Conservation (phyloP, 2,888 invertebrate genomes). For the Alviniconcha strummeri region DNA sequence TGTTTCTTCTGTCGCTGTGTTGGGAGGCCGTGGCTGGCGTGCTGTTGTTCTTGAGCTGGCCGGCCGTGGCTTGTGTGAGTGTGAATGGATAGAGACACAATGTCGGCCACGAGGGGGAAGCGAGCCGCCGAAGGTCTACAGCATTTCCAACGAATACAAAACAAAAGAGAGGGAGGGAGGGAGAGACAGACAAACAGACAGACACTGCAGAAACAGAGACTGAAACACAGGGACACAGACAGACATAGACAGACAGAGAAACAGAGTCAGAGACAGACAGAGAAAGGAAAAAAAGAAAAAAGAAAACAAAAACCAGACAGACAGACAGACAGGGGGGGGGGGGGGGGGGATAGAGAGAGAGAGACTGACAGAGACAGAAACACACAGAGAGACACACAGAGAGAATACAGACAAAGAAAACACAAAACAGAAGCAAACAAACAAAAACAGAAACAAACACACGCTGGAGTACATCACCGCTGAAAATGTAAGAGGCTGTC, state of each 20-base stretch:
- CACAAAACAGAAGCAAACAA: not conserved
- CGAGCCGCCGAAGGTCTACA: not conserved
- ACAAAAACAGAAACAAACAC: not conserved
- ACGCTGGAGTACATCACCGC: not conserved
- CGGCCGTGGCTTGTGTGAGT: not conserved
- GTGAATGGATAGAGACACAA: not conserved
- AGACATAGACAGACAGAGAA: not conserved
- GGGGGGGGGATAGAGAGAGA: not conserved
- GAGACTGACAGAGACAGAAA: not conserved
- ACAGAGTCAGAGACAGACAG: not conserved
- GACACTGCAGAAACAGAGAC: not conserved
- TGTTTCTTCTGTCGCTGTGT: not conserved
- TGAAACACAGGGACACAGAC: not conserved
- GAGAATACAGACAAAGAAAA: not conserved
- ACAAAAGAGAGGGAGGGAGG: not conserved
- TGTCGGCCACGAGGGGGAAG: not conserved
- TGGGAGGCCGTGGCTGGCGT: not conserved
- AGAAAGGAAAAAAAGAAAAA: not conserved
- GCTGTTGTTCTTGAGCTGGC: not conserved
- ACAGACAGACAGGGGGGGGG: not conserved
- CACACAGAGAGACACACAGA: not conserved
- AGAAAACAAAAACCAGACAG: not conserved
- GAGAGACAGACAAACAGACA: not conserved
- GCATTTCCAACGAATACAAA: not conserved
- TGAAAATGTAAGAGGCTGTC: constrained; percentile 29